A percentile compares a stretch with the other conserved stretches of the same genome.
Conservation (phyloP, 2,888 invertebrate genomes). For the Schrankia costaestrigalis region DNA sequence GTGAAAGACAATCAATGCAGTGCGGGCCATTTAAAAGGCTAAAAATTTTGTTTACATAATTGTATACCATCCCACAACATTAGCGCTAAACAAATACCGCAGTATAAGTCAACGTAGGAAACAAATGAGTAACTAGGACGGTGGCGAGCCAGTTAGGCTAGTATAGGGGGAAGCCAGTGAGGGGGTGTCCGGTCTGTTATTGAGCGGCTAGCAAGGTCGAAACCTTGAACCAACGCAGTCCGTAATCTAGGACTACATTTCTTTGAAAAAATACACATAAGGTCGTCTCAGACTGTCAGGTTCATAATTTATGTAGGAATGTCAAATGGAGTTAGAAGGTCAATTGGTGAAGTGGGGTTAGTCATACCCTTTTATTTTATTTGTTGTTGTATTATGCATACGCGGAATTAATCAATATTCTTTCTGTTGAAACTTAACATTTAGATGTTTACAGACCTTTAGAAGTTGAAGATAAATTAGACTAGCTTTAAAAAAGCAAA, state of each 20-base stretch:
- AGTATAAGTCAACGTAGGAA: conserved; percentile 30
- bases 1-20: too few relatives aligned
- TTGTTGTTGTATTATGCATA: too few relatives aligned
- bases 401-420: too few relatives aligned
- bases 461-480: too few relatives aligned
- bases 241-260: conserved; percentile 16
- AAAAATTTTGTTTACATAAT: too few relatives aligned
- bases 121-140: conserved; percentile 30
- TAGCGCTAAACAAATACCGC: conserved; percentile 34
- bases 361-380: too few relatives aligned
- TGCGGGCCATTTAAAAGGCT: too few relatives aligned
- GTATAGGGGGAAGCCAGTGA: conserved; percentile 32
- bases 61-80: too few relatives aligned
- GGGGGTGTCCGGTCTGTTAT: conserved; percentile 86
- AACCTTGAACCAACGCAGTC: conserved; percentile 88
- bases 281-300: conserved; percentile 37
- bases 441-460: too few relatives aligned
- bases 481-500: too few relatives aligned
- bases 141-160: conserved; percentile 21
- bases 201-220: conserved; percentile 91
- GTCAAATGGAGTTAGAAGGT: conserved; percentile 26
- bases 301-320: conserved; percentile 41
- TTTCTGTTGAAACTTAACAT: too few relatives aligned
- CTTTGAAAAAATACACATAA: conserved; percentile 48
- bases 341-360: too few relatives aligned